These are phyloP conservation scores for Macrophya annulata DNA, from an alignment of 2,888 invertebrate genomes.

Conservation along the genomic window DNA sequence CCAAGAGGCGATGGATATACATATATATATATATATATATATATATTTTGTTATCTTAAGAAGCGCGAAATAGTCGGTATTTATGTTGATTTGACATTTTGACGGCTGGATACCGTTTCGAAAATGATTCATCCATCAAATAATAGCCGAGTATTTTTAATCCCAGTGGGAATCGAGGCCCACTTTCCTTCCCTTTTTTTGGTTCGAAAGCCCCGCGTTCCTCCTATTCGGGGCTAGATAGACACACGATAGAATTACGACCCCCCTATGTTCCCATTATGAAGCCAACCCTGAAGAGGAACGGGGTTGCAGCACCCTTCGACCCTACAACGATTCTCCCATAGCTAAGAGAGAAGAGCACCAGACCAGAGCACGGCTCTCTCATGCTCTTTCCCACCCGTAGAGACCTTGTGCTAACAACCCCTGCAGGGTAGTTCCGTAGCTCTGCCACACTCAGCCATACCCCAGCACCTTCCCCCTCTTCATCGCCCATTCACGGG, in stretches of 20 bases:
- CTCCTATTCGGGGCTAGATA: slow-evolving; percentile 62
- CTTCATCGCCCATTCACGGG: not conserved
- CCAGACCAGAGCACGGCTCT: not conserved
- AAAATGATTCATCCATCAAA: slow-evolving; percentile 66
- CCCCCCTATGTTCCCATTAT: slow-evolving; percentile 74
- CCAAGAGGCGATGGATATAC: not conserved
- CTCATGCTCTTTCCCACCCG: slow-evolving; percentile 38
- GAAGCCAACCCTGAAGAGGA: slow-evolving; percentile 66
- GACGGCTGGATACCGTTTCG: slow-evolving; percentile 34
- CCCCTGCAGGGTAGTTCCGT: slow-evolving; percentile 58
- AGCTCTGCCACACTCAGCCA: slow-evolving; percentile 26
- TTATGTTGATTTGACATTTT: not conserved
- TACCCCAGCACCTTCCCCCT: not conserved
- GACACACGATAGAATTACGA: slow-evolving; percentile 74
- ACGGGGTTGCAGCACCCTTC: slow-evolving; percentile 55
- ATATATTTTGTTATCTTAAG: not conserved
- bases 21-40: not conserved
- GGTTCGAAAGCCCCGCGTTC: not conserved
- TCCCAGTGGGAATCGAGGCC: slow-evolving; percentile 29
- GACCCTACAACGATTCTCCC: slow-evolving; percentile 55
- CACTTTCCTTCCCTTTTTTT: not conserved
- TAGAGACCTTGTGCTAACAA: slow-evolving; percentile 63
- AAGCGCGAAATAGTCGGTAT: not conserved
- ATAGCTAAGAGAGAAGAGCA: not conserved
- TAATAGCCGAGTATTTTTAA: slow-evolving; percentile 36